Evolutionary conservation across 2,113 vertebrate genomes (phyloP).

Genomic region (Nothobranchius furzeri): DNA sequence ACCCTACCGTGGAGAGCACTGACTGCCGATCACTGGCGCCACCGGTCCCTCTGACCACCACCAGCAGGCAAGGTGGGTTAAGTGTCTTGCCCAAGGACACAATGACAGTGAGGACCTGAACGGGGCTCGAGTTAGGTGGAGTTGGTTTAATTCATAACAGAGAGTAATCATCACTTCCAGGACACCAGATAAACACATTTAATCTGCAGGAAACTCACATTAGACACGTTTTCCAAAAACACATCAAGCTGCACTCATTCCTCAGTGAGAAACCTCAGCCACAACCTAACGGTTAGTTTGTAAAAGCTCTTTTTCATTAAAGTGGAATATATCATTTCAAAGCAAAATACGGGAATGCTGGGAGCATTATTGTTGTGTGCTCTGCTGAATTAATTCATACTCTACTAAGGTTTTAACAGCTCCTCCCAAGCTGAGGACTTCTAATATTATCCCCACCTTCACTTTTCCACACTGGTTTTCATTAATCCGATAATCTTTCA

Average conservation of each 20-base stretch:
- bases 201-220: no score
- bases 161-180: neutral
- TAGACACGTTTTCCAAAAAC: no score
- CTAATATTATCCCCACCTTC: slow-evolving; percentile 55
- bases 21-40: no score
- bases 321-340: slow-evolving; percentile 51
- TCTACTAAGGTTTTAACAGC: slow-evolving; percentile 63
- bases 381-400: slow-evolving; percentile 72
- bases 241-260: no score
- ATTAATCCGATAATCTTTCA: slow-evolving; percentile 26
- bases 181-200: neutral
- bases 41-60: no score
- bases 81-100: no score
- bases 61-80: no score
- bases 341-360: slow-evolving; percentile 51
- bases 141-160: no score
- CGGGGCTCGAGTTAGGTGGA: no score
- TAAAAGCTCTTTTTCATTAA: slow-evolving; percentile 67
- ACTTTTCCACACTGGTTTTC: slow-evolving; percentile 37
- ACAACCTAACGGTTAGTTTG: slow-evolving; percentile 29
- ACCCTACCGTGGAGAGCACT: no score
- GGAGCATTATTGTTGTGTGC: slow-evolving; percentile 64
- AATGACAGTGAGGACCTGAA: no score
- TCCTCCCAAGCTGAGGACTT: slow-evolving; percentile 56
- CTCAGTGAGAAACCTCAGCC: slow-evolving; percentile 10